A percentile compares a stretch with the other conserved stretches of the same genome.
phyloP scores from a whole-genome alignment of 2,888 invertebrate genomes.

The Mythimna vitellina region DNA sequence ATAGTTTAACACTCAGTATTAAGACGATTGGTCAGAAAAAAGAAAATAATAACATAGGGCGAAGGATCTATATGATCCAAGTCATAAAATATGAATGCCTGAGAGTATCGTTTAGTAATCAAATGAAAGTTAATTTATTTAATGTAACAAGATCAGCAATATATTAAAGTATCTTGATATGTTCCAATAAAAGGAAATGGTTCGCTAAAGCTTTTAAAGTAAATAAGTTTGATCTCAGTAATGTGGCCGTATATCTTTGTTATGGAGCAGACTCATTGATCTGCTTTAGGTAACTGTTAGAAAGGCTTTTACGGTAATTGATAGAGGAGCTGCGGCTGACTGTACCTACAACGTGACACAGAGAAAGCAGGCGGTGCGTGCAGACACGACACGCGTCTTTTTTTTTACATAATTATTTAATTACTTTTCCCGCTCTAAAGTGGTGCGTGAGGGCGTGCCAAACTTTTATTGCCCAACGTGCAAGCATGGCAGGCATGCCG shows the following conservation, averaged over 20 bases:
- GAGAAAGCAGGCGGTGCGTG: neutral
- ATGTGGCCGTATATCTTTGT: conserved; percentile 46
- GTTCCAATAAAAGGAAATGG: conserved; percentile 21
- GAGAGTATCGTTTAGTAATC: conserved; percentile 1
- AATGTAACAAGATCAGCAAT: conserved; percentile 24
- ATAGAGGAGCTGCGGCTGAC: conserved; percentile 43
- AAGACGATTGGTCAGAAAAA: too few relatives aligned
- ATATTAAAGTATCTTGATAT: conserved; percentile 17
- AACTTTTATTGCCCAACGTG: too few relatives aligned
- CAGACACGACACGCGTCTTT: conserved; percentile 3
- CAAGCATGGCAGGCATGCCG: too few relatives aligned
- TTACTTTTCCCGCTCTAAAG: too few relatives aligned
- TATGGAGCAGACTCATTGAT: conserved; percentile 41
- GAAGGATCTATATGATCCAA: too few relatives aligned
- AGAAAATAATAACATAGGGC: too few relatives aligned
- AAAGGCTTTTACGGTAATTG: conserved; percentile 73
- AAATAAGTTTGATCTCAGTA: conserved; percentile 42
- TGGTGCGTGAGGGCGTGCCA: too few relatives aligned
- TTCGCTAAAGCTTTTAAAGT: conserved; percentile 12
- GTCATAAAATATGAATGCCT: neutral
- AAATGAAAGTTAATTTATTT: conserved; percentile 6
- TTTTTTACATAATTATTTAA: neutral
- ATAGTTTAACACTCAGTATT: too few relatives aligned
- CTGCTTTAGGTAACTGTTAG: conserved; percentile 54
- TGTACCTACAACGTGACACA: conserved; percentile 16